These are phyloP conservation scores for Ips typographus DNA, from an alignment of 1,140 invertebrate species.

Conservation along the genomic window DNA sequence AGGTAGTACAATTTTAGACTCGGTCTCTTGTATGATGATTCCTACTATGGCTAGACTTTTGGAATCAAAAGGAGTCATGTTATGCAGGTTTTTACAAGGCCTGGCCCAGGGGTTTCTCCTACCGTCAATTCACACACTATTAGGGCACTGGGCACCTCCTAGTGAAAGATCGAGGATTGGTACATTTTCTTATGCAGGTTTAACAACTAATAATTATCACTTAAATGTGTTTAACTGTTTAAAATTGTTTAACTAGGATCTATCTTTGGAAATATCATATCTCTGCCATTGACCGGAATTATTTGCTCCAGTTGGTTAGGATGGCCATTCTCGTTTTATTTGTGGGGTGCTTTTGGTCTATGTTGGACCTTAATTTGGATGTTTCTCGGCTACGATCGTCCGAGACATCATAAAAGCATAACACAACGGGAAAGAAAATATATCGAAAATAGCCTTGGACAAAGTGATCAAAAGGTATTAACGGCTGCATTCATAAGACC, in stretches of 20 bases:
- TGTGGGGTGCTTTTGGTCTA: conserved; percentile 58
- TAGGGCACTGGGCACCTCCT: conserved; percentile 34
- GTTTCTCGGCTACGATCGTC: conserved; percentile 65
- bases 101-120: conserved; percentile 30
- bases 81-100: conserved; percentile 37
- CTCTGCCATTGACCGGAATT: conserved; percentile 68
- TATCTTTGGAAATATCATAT: conserved; percentile 71
- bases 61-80: conserved; percentile 36
- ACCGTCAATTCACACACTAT: conserved; percentile 29
- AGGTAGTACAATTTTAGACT: conserved; percentile 29
- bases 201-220: background rate
- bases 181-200: conserved; percentile 35
- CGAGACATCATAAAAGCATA: conserved; percentile 61
- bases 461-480: conserved; percentile 52
- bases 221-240: background rate
- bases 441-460: conserved; percentile 60
- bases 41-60: conserved; percentile 33
- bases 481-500: background rate
- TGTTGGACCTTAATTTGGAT: conserved; percentile 65
- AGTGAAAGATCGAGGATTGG: conserved; percentile 34
- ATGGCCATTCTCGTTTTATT: conserved; percentile 79
- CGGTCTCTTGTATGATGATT: conserved; percentile 29
- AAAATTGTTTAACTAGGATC: conserved; percentile 53
- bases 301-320: conserved; percentile 65
- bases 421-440: conserved; percentile 62